phyloP scores from a whole-genome alignment of 2,113 vertebrate genomes.

The Jaculus jaculus region DNA sequence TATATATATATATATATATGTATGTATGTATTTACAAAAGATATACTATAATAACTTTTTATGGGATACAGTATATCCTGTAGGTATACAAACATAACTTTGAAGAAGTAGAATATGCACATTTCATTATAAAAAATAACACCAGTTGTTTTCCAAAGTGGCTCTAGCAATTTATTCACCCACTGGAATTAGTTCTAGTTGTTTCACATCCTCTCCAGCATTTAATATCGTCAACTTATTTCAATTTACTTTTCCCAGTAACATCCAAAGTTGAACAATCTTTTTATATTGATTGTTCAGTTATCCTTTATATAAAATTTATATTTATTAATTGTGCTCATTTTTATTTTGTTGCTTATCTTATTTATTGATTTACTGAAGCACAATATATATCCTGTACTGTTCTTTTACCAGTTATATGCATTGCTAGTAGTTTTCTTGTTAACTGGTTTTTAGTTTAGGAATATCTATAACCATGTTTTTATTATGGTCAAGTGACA shows the following conservation, averaged over 20 bases:
- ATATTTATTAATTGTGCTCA: background rate
- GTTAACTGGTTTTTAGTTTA: background rate
- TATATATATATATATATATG: background rate
- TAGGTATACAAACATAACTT: background rate
- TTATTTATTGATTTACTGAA: background rate
- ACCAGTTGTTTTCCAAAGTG: background rate
- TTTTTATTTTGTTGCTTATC: background rate
- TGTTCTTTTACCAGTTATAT: background rate
- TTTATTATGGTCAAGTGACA: background rate
- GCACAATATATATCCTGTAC: background rate
- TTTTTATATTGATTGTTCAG: background rate
- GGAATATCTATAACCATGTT: background rate
- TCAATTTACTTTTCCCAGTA: background rate
- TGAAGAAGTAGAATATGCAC: background rate
- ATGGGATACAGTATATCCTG: background rate
- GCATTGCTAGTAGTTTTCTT: background rate
- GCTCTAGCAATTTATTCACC: background rate
- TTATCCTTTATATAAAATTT: background rate
- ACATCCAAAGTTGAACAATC: background rate
- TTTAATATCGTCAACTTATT: background rate
- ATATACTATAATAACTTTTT: background rate
- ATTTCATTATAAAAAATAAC: background rate
- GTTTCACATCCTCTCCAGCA: background rate
- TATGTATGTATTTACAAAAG: background rate
- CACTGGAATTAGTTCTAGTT: background rate